Conservation (phyloP, 2,888 invertebrate genomes). For the Cerceris rybyensis region DNA sequence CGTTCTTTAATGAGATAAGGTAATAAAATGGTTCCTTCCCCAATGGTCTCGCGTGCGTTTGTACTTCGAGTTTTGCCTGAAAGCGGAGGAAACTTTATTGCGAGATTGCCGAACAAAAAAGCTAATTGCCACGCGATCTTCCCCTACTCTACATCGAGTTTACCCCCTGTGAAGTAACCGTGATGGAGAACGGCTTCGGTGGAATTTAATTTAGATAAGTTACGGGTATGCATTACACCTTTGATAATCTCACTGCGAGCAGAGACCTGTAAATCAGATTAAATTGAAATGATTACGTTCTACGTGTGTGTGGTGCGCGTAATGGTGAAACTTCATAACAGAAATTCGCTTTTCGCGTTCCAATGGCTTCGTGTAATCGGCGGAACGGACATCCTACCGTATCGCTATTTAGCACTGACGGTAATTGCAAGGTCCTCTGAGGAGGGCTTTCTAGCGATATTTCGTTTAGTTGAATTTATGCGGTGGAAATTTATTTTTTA, state of each 20-base stretch:
- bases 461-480: neutral
- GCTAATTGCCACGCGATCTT: conserved; percentile 18
- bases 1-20: conserved; percentile 11
- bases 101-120: conserved; percentile 17
- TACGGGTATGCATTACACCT: conserved; percentile 43
- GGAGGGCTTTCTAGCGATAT: neutral
- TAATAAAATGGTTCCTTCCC: conserved; percentile 12
- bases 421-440: neutral
- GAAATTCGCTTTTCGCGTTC: conserved; percentile 34
- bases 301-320: conserved; percentile 1
- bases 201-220: conserved; percentile 51
- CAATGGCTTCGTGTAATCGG: conserved; percentile 8
- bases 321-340: conserved; percentile 21
- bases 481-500: neutral
- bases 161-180: conserved; percentile 14
- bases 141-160: neutral
- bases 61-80: neutral
- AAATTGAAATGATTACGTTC: conserved; percentile 30
- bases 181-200: conserved; percentile 21
- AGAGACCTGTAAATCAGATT: conserved; percentile 40
- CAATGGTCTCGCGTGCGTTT: neutral
- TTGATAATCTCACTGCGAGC: conserved; percentile 40
- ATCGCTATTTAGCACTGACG: neutral
- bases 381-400: conserved; percentile 11
- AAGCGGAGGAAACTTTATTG: conserved; percentile 1